These are phyloP conservation scores for Sciurus vulgaris DNA, from an alignment of 2,797 vertebrate species.

Conservation along the genomic window DNA sequence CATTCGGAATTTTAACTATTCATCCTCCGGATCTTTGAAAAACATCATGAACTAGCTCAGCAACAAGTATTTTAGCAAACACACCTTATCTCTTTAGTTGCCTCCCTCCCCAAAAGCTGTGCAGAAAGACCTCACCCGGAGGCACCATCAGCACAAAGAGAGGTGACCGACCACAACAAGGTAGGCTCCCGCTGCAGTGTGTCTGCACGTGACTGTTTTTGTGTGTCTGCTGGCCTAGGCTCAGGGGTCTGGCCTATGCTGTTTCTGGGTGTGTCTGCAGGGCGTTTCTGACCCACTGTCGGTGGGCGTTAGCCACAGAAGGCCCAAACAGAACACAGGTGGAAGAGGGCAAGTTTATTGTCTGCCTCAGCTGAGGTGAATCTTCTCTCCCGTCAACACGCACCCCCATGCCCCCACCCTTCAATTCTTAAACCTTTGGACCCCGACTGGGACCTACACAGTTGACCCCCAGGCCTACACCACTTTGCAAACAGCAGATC, in stretches of 20 bases:
- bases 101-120: neutral
- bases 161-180: neutral
- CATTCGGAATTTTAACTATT: conserved; percentile 22
- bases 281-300: neutral
- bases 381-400: neutral
- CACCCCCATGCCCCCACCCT: neutral
- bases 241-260: neutral
- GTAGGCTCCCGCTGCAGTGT: neutral
- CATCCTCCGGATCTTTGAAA: neutral
- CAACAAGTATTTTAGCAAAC: neutral
- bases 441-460: neutral
- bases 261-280: neutral
- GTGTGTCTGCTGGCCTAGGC: neutral
- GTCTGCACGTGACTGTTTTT: too few species aligned
- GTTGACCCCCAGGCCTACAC: neutral
- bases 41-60: neutral
- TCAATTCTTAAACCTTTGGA: neutral
- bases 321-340: neutral
- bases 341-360: neutral
- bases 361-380: too few species aligned
- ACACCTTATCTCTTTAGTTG: neutral
- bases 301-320: neutral
- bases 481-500: neutral
- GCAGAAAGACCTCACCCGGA: neutral
- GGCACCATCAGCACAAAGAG: neutral